Evolutionary conservation across 2,797 vertebrate species (phyloP).

Genomic region (Urocyon cinereoargenteus): DNA sequence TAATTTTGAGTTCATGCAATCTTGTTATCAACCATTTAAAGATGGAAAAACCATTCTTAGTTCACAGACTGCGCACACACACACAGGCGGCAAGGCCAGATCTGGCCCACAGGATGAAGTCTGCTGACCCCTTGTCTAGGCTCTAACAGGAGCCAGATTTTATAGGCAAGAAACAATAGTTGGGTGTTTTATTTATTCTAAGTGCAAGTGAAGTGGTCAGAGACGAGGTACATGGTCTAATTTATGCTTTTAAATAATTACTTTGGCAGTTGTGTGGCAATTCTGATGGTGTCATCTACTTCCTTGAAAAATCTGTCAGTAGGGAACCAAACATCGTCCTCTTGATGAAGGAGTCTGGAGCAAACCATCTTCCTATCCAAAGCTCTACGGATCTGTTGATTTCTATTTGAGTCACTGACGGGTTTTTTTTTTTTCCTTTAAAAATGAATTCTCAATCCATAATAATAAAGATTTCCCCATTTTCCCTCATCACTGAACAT

Average conservation of each 20-base stretch:
- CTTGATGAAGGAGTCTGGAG: conserved; percentile 19
- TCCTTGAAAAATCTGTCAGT: conserved; percentile 31
- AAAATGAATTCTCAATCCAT: background rate
- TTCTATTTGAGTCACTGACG: background rate
- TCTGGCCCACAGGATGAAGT: rapidly evolving
- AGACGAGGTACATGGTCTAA: background rate
- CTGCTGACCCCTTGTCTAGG: background rate
- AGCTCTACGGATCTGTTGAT: background rate
- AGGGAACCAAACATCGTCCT: background rate
- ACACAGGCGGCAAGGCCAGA: background rate
- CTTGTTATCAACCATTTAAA: background rate
- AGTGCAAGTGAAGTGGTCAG: background rate
- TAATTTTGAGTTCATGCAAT: background rate
- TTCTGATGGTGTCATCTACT: conserved; percentile 66
- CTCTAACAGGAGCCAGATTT: background rate
- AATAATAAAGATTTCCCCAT: conserved; percentile 42
- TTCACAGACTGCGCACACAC: background rate
- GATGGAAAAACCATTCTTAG: background rate
- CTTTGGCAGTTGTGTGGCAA: conserved; percentile 31
- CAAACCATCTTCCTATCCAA: background rate
- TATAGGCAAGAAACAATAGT: background rate
- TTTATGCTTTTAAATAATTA: conserved; percentile 43
- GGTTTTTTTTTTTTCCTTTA: background rate
- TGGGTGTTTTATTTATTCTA: background rate
- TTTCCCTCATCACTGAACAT: background rate